Percentiles rank a stretch among this genome's conserved stretches.
phyloP scores from a whole-genome alignment of 2,113 vertebrate species.

The Sphaerodactylus townsendi region DNA sequence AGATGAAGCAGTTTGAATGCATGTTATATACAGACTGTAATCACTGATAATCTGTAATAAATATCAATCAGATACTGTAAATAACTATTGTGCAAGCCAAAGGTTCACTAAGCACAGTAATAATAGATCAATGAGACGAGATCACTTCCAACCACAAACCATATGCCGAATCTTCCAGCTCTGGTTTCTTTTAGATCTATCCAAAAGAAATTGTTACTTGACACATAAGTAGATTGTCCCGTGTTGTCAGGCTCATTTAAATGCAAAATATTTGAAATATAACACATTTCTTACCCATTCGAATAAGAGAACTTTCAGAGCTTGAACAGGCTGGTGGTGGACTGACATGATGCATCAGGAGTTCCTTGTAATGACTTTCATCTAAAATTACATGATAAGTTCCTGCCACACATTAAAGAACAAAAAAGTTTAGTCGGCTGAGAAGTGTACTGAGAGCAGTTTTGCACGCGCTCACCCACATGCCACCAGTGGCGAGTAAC shows the following conservation, averaged over 20 bases:
- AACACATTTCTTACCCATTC: constrained; percentile 86
- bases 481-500: background rate
- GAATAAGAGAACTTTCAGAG: constrained; percentile 95
- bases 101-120: background rate
- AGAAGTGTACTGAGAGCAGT: background rate
- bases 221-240: background rate
- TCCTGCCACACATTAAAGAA: constrained; percentile 65
- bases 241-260: background rate
- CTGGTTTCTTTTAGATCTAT: background rate
- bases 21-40: background rate
- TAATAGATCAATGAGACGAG: too few species aligned
- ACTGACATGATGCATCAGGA: constrained; percentile 90
- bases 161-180: background rate
- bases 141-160: background rate
- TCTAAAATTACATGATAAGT: constrained; percentile 94
- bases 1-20: background rate
- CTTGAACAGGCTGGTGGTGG: constrained; percentile 89
- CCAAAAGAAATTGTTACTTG: background rate
- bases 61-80: background rate
- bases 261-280: too few species aligned
- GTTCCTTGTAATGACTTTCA: constrained; percentile 92
- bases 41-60: background rate
- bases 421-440: background rate
- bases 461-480: background rate
- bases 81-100: background rate